Conservation (phyloP, 1,140 invertebrate genomes). For the Panulirus ornatus region DNA sequence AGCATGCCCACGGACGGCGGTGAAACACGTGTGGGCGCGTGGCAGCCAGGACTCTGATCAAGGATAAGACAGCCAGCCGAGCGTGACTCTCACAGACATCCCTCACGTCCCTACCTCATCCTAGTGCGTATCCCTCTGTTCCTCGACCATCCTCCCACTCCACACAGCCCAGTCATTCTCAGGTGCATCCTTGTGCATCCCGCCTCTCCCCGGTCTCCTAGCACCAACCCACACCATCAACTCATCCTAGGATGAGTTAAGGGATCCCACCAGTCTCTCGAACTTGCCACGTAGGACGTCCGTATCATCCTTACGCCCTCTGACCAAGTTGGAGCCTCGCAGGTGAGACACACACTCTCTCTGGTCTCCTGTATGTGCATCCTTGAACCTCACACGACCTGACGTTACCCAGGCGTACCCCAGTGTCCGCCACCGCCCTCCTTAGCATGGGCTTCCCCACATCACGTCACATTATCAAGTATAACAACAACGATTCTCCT, state of each 20-base stretch:
- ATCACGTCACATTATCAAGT: too few species aligned
- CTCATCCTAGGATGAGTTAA: neutral
- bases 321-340: too few species aligned
- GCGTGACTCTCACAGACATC: neutral
- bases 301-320: too few species aligned
- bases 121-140: neutral
- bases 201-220: neutral
- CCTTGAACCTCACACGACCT: too few species aligned
- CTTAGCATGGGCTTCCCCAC: too few species aligned
- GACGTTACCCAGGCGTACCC: too few species aligned
- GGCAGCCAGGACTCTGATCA: slow-evolving; percentile 7
- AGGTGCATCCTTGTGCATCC: neutral
- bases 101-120: neutral
- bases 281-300: too few species aligned
- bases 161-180: neutral
- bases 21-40: slow-evolving; percentile 34
- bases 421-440: too few species aligned
- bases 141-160: neutral
- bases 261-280: neutral
- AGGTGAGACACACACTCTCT: too few species aligned
- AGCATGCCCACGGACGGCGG: neutral
- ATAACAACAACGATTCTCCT: too few species aligned
- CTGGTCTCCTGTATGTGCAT: too few species aligned
- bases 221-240: neutral
- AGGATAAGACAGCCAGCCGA: neutral